Evolutionary conservation across 2,113 vertebrate genomes (phyloP).

Genomic region (Grammomys dolichurus): DNA sequence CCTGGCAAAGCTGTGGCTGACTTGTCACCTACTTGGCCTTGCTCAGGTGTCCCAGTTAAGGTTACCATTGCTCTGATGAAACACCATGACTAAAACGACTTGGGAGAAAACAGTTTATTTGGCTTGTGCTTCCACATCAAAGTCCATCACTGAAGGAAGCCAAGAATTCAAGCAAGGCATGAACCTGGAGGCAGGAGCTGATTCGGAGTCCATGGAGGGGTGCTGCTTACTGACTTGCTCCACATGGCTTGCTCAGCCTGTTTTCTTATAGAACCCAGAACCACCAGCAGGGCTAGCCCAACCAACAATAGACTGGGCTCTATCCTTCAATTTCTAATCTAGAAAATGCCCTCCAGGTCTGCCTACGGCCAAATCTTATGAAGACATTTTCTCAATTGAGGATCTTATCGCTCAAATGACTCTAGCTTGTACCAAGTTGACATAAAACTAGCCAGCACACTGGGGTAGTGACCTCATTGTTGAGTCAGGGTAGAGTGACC

Average conservation of each 20-base stretch:
- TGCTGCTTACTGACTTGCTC: background rate
- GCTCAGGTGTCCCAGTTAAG: background rate
- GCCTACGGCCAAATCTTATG: background rate
- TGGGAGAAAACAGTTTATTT: background rate
- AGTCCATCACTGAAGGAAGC: background rate
- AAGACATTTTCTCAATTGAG: background rate
- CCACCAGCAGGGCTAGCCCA: background rate
- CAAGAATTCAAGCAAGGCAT: background rate
- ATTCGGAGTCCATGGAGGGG: too few relatives aligned
- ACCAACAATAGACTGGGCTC: background rate
- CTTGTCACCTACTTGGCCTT: background rate
- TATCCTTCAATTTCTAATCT: background rate
- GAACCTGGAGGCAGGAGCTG: background rate
- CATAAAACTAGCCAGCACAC: background rate
- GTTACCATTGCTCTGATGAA: background rate
- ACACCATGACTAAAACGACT: background rate
- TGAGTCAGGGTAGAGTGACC: background rate
- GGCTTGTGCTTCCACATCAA: background rate
- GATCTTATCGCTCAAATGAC: background rate
- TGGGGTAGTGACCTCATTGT: background rate
- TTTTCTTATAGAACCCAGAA: background rate
- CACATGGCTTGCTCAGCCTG: background rate
- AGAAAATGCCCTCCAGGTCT: background rate
- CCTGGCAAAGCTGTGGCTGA: background rate
- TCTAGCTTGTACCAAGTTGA: background rate